Conservation (phyloP, 2,113 vertebrate genomes). For the Caranx ignobilis region DNA sequence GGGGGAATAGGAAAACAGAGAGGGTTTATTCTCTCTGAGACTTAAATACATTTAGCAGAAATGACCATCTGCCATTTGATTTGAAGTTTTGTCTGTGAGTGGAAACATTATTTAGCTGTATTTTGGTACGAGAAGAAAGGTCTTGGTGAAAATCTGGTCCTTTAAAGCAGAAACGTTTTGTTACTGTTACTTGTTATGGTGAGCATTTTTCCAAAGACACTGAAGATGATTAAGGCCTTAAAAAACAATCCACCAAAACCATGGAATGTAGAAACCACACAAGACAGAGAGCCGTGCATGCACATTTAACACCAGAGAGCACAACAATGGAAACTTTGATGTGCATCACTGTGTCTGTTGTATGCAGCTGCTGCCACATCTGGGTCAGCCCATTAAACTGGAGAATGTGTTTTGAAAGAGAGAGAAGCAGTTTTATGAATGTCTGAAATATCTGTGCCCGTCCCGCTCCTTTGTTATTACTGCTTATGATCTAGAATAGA, state of each 20-base stretch:
- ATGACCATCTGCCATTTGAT: no score
- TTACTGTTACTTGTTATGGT: not conserved
- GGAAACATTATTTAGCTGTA: no score
- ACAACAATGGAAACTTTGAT: constrained; percentile 44
- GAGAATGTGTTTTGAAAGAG: constrained; percentile 3
- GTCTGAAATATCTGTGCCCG: not conserved
- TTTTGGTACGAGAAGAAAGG: no score
- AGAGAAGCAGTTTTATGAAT: constrained; percentile 12
- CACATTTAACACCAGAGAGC: constrained; percentile 24
- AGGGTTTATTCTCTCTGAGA: not conserved
- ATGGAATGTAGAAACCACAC: constrained; percentile 49
- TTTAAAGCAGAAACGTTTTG: not conserved
- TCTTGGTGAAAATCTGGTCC: not conserved
- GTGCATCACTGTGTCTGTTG: constrained; percentile 21
- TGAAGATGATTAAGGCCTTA: constrained; percentile 44
- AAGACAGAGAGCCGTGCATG: constrained; percentile 25
- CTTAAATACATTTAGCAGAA: no score
- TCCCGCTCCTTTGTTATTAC: not conserved
- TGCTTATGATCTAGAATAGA: not conserved
- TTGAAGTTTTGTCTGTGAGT: no score
- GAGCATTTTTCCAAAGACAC: constrained; percentile 40
- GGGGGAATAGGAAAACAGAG: not conserved
- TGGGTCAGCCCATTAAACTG: not conserved
- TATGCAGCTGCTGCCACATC: constrained; percentile 24
- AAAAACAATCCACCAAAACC: constrained; percentile 36